A percentile compares a stretch with the other conserved stretches of the same genome.
Evolutionary conservation across 1,140 invertebrate genomes (phyloP).

Genomic region (Melanaphis sacchari): DNA sequence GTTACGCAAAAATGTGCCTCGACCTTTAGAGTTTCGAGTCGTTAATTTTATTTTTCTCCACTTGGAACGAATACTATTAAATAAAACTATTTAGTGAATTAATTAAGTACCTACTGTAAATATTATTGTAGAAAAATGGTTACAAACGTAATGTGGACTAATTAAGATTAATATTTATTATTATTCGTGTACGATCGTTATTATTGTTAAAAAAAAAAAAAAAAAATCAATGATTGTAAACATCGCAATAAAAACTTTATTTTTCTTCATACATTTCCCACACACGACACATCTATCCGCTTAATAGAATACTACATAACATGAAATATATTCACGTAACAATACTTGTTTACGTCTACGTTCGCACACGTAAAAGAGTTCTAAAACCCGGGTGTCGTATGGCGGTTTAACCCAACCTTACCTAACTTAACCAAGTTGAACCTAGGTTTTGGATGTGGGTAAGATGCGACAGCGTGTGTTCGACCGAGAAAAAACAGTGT

Average conservation of each 20-base stretch:
- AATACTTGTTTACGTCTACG: too few species aligned
- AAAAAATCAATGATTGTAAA: neutral
- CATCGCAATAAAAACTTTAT: neutral
- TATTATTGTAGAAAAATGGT: neutral
- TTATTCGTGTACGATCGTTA: neutral
- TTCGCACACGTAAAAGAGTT: too few species aligned
- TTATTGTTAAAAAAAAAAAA: neutral
- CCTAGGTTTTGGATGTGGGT: too few species aligned
- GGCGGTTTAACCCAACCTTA: too few species aligned
- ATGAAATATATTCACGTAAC: too few species aligned
- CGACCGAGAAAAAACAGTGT: too few species aligned
- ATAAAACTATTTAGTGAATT: too few species aligned
- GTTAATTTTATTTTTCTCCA: neutral
- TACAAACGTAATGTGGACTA: neutral
- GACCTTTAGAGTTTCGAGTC: neutral
- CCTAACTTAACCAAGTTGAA: too few species aligned
- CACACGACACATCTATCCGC: neutral
- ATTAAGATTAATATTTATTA: neutral
- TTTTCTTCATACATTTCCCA: neutral
- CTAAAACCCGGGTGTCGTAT: too few species aligned
- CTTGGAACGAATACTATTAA: neutral
- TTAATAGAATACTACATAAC: too few species aligned
- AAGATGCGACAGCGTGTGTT: too few species aligned
- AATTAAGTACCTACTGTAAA: neutral
- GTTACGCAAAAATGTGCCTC: neutral